phyloP scores from a whole-genome alignment of 2,113 vertebrate genomes.

The Zosterops borbonicus region DNA sequence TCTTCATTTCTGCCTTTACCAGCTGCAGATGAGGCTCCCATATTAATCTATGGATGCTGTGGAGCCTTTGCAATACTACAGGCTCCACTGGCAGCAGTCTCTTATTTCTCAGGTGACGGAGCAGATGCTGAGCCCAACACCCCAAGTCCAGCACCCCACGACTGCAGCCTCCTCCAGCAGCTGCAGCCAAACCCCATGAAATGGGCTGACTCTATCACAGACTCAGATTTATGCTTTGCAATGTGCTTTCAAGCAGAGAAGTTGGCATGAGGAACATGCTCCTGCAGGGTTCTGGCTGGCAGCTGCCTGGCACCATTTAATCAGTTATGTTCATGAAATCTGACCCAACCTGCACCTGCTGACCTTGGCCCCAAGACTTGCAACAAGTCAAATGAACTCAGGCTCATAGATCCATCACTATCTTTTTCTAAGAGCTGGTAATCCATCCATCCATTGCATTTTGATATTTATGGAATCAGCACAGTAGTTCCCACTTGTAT shows the following conservation, averaged over 20 bases:
- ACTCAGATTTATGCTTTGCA: neutral
- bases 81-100: neutral
- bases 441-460: neutral
- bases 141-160: neutral
- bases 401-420: neutral
- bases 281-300: conserved; percentile 12
- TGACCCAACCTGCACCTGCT: neutral
- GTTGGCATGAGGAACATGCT: neutral
- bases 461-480: neutral
- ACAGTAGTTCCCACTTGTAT: rapidly evolving
- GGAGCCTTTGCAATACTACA: neutral
- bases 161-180: neutral
- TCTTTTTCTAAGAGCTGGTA: neutral
- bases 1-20: neutral
- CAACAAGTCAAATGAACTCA: neutral
- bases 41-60: neutral
- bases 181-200: neutral
- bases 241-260: conserved; percentile 12
- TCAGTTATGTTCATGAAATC: neutral
- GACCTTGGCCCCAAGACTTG: neutral
- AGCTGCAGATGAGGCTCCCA: neutral
- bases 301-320: neutral
- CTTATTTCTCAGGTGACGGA: neutral
- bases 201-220: neutral
- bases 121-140: neutral